Base-by-base conservation (phyloP, 2,888 invertebrate genomes). In the Caenorhabditis sp. region DNA sequence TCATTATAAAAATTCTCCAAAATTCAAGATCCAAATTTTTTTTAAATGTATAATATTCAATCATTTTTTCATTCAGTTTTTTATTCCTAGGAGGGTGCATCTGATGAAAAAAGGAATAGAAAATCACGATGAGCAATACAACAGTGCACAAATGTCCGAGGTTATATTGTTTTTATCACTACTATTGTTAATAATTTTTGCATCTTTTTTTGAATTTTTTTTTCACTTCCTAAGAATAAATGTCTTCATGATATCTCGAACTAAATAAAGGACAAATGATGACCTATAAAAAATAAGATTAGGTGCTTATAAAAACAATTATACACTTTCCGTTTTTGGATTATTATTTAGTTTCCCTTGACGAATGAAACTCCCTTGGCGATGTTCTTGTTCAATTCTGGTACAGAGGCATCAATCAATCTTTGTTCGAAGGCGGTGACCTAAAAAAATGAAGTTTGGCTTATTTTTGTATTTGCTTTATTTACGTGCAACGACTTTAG, bases 331-430 rank as follows among this genome's bases (percentile, higher is more conserved):
- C 6, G 37, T 55, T 10, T 51, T 21, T 19, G 21, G 10, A 31
- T 6, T 21, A 19, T 19, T 3, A 27, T 59, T 54, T 69, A 74
- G 58, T 74, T 74, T 69, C 74, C 74, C 69, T 82, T 82, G 76
- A 92, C 93, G 90, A 99, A 99, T 57, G 95, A 93, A 87, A 94
- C 94, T 75, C 99, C 99, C 86, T 93, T 94, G 89, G 93, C 91
- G 88, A 99, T 97, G 90, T 95, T 97, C 88, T 93, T 94, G 89
- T 94, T 92, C 58, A 99, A 91, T 88, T 97, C 97, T 0, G 95
- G 94, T 86, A 97, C 91, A 69, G 97, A 96, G 0, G 92, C 93
- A 85, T 93, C 92, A 68, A 99, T 90, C 27, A 97, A 90, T 78
- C 92, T 90, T 87, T 92, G 89, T 89, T 99, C 99, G 89, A 91